Evolutionary conservation across 1,140 invertebrate genomes (phyloP), one percentile per base, ranked within the genome.

Genomic region (Antheraea mylitta): DNA sequence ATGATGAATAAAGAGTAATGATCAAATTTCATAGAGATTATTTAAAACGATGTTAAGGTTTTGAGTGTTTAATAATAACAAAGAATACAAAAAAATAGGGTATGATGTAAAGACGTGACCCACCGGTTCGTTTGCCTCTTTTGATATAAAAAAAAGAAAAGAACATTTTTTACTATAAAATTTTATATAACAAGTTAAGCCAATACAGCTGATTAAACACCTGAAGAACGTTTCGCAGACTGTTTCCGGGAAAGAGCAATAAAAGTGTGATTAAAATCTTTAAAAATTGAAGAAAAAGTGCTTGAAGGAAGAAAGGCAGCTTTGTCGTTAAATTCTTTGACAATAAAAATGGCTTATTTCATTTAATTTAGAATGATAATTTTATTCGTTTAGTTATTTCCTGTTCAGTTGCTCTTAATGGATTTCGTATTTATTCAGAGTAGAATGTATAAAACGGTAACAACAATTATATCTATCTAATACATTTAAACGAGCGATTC

Each of bases 241-340:
- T 11, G 4, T 13, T 13, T 6, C 11, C 45, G 45, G 19, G 10
- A 36, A 61, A 30, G 30, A 61, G 60, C 30, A 61, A 61, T 61
- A 61, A 61, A 61, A 53, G 0, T 61, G 60, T 61, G 30, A 61
- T 61, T 61, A 61, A 61, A 61, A 61, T 61, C 60, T 61, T 61
- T 22, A 9, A 61, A 61, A 22, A 8, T 18, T 36, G 13, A 16
- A n/a, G 45, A 53, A 53, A 53, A 53, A 53, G 45, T 53, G 13
- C 11, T n/a, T 6, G 1, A 53, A 53, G 16, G 45, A 53, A 53
- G 13, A 53, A 42, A 53, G 10, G 13, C 16, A 53, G 45, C 45
- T 53, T 53, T 53, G 45, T 53, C 45, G 45, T n/a, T 53, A 7
- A 53, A 11, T 53, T 16, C 45, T 53, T 53, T 53, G 45, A 53